Evolutionary conservation across 2,888 invertebrate species (phyloP), one percentile per base, ranked within the genome.

Genomic region (Cheilosia impressa): DNA sequence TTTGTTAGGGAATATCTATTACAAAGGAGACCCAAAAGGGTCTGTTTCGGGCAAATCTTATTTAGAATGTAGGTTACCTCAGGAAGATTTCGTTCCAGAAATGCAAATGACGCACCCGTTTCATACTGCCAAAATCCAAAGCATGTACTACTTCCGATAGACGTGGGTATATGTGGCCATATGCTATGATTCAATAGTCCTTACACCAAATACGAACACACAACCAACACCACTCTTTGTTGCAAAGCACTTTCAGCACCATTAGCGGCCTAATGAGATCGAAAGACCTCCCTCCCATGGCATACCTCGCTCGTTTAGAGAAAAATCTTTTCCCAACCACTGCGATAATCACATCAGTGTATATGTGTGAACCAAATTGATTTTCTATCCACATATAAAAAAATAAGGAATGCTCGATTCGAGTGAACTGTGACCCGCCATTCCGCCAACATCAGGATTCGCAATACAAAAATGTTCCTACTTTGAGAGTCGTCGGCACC

Each of bases 261-360:
- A 76, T 69, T 76, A 71, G 45, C 52, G 58, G 52, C 76, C 69
- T 81, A 76, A 76, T 81, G 81, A 76, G 69, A 65, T 76, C 27
- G 81, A 76, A 81, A 53, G 58, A 17, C 2, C 31, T 27, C 27
- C 31, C 19, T 38, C 31, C 15, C 41, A 13, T 50, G n/a, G 60
- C n/a, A 62, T 53, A 24, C 19, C 41, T 31, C 22, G 10, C 50
- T 57, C 41, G 72, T 62, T 62, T 55, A 22, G n/a, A 17, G 31
- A 63, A 63, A 73, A 58, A n/a, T 62, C 38, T 57, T 69, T 69
- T 50, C 47, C 55, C 45, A 47, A 15, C 31, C 27, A 13, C 22
- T 57, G 53, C 27, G 10, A 34, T 34, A 60, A 53, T 15, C 58
- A 68, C 73, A 73, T 80, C 80, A 73, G 80, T 41, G 45, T 19